Evolutionary conservation across 2,888 invertebrate species (phyloP), one percentile per base, ranked within the genome.

Genomic region (Drosophila flavopinicola): DNA sequence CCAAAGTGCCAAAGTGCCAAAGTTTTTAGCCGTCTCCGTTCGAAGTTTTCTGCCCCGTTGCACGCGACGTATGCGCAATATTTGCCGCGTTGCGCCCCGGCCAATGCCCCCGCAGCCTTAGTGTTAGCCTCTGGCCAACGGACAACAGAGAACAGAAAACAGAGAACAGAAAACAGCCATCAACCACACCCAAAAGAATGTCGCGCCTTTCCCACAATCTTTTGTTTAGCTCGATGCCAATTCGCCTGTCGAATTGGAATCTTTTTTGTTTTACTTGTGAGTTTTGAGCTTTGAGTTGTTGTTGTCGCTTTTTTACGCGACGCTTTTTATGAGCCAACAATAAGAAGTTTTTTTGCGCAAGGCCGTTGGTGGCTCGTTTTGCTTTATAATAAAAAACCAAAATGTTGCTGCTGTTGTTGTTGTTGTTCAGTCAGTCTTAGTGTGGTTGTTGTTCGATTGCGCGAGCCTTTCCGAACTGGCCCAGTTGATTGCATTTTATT

Each of bases 1-100:
- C n/a, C n/a, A n/a, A n/a, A n/a, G n/a, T n/a, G n/a, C n/a, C n/a
- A 7, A 20, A n/a, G n/a, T 15, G 7, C 13, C n/a, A 7, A 11
- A 32, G 9, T n/a, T 47, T 27, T 35, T n/a, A 20, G 48, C 20
- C 20, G 48, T 25, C 24, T 45, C 15, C 51, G 32, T 52, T 52
- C 1, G 29, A 24, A 9, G 52, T 25, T 48, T 61, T 47, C 47
- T 44, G 63, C 56, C 49, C 44, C 54, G 70, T n/a, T 48, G 64
- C 75, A 69, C 64, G 51, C 58, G 71, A 42, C 75, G 75, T 72
- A 70, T 72, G 65, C 70, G 65, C 58, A 75, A 75, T 72, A 63
- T 72, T 66, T 75, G 41, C 29, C 9, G 11, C 39, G 27, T 24
- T 17, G 24, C 30, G 30, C 25, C 11, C 6, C 67, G 24, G 56